Conservation (phyloP, 2,797 vertebrate genomes). For the Podarcis lilfordi region DNA sequence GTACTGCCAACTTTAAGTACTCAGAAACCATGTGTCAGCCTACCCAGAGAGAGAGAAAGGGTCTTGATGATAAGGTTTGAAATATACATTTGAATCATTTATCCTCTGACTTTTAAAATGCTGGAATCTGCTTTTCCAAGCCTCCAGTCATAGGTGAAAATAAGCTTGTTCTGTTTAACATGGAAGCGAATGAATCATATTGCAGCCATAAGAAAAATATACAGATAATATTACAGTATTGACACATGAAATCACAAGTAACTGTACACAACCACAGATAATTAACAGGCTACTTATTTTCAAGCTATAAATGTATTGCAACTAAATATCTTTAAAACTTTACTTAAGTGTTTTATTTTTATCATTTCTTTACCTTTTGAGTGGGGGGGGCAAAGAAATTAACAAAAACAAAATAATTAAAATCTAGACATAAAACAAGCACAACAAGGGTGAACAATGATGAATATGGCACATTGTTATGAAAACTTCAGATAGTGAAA, state of each 20-base stretch:
- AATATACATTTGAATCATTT: neutral
- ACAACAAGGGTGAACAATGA: neutral
- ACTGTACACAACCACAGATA: neutral
- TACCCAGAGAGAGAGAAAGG: slow-evolving; percentile 7
- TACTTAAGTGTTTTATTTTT: too few relatives aligned
- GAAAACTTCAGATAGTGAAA: neutral
- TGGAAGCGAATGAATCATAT: neutral
- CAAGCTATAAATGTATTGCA: neutral
- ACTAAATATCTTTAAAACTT: neutral
- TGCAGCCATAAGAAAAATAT: neutral
- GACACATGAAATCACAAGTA: neutral
- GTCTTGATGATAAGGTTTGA: neutral
- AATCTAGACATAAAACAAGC: neutral
- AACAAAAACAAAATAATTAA: neutral
- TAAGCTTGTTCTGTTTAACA: neutral
- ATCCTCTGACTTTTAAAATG: neutral
- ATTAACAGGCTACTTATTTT: neutral
- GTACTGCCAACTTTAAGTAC: slow-evolving; percentile 4
- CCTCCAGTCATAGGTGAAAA: neutral
- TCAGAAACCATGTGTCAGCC: slow-evolving; percentile 15
- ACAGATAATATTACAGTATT: neutral
- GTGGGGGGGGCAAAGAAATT: neutral
- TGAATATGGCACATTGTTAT: neutral
- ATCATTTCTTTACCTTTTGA: neutral
- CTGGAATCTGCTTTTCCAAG: neutral